phyloP scores from a whole-genome alignment of 2,888 invertebrate species.

The Blomia tropicalis region DNA sequence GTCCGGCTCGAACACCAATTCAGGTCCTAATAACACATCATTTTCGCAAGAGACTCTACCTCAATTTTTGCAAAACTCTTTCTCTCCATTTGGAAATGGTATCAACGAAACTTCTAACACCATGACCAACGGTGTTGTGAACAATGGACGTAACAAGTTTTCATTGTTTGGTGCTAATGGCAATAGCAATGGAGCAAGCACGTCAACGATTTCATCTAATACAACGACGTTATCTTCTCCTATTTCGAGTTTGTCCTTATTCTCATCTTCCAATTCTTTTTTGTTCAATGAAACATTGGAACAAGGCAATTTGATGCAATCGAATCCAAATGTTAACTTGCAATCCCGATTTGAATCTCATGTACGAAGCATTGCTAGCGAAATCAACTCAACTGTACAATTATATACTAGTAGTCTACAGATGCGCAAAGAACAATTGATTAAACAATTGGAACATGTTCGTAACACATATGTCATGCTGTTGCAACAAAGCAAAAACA shows the following conservation, averaged over 20 bases:
- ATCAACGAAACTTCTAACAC: not conserved
- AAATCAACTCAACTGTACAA: slow-evolving; percentile 26
- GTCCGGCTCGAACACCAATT: not conserved
- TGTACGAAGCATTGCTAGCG: slow-evolving; percentile 22
- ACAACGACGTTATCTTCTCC: not conserved
- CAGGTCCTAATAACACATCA: not conserved
- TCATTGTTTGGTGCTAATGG: not conserved
- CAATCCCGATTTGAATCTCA: slow-evolving; percentile 23
- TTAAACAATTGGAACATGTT: slow-evolving; percentile 26
- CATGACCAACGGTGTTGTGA: not conserved
- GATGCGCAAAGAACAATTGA: slow-evolving; percentile 24
- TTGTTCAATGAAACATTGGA: not conserved
- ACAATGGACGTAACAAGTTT: not conserved
- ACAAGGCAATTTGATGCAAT: not conserved
- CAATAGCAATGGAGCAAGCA: not conserved
- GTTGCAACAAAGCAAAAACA: not conserved
- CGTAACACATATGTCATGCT: slow-evolving; percentile 20
- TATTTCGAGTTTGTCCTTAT: not conserved
- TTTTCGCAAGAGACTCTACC: not conserved
- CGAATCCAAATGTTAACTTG: not conserved
- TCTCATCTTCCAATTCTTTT: not conserved
- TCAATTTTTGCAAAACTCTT: not conserved
- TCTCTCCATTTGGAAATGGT: not conserved
- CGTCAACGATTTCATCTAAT: not conserved
- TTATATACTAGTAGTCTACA: slow-evolving; percentile 23